Base-by-base conservation (phyloP, 2,797 vertebrate species). In the Eremophila alpestris region DNA sequence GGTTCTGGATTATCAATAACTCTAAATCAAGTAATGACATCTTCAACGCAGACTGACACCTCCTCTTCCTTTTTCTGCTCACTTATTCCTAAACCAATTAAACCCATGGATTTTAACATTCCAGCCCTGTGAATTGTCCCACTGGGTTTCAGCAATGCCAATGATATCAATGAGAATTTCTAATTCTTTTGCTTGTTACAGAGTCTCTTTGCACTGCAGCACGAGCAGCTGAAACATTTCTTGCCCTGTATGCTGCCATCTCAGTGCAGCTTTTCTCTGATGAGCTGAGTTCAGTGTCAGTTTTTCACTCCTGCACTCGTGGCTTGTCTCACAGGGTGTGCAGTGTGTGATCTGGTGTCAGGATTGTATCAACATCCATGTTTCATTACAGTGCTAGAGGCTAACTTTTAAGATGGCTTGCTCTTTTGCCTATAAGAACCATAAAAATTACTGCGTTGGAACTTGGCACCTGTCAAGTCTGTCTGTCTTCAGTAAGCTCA, bases 1-100 rank as follows among this genome's bases (percentile, higher is more conserved):
- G 38, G 56, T 88, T 90, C 80, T 87, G 83, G 60, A 51, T 96
- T 95, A 84, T 90, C 85, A 84, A 91, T 90, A 94, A 88, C 52
- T 84, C 80, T 82, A 84, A 92, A 91, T 73, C 67, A 89, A 63
- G 69, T 84, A 83, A 94, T 63, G 62, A 83, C 77, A 56, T 87
- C 63, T 84, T 91, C 88, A 91, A 88, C 67, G 56, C 60, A 74
- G 59, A 49, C 65, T 76, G 38, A 63, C 49, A 84, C 27, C 56
- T 86, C 65, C 63, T 75, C 43, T 87, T 91, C 48, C 92, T 90
- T 90, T 82, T 67, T 58, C 52, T 60, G 49, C 75, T 95, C 18
- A 9, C 71, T 88, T 93, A 54, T 62, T 92, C 63, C 56, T 71
- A 59, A 93, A 83, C 79, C 11, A 3, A 86, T 95, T 79, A 84